phyloP scores from a whole-genome alignment of 2,888 invertebrate species.

The Cantharis lateralis region DNA sequence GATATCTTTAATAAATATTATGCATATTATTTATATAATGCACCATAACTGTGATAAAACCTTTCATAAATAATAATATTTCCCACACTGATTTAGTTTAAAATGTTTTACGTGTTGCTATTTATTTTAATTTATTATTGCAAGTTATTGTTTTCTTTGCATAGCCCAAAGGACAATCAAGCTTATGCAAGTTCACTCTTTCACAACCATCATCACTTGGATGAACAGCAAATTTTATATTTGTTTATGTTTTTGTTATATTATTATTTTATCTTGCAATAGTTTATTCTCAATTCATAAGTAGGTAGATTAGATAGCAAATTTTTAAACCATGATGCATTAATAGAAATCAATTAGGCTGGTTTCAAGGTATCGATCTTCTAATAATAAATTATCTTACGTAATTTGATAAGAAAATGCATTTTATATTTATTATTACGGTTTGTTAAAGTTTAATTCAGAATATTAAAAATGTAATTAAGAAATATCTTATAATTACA shows the following conservation, averaged over 20 bases:
- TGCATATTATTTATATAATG: not conserved
- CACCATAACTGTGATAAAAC: not conserved
- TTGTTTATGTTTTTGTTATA: not conserved
- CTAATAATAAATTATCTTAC: not conserved
- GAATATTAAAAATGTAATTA: not conserved
- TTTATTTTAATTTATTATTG: not conserved
- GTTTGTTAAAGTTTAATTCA: not conserved
- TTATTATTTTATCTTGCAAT: not conserved
- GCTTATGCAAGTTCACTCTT: not conserved
- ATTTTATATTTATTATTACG: too few species aligned
- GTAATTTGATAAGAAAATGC: not conserved
- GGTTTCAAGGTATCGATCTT: not conserved
- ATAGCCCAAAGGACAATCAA: not conserved
- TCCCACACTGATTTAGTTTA: not conserved
- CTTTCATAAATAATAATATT: not conserved
- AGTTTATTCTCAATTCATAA: not conserved
- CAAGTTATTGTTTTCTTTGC: not conserved
- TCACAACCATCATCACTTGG: not conserved
- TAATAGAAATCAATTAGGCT: not conserved
- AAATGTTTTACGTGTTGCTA: not conserved
- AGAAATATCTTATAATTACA: not conserved
- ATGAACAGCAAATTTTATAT: not conserved
- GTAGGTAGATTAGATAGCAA: not conserved
- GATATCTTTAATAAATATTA: not conserved
- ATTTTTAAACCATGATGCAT: not conserved